phyloP scores from a whole-genome alignment of 2,888 invertebrate genomes.

The Tetheella fluctuosa region DNA sequence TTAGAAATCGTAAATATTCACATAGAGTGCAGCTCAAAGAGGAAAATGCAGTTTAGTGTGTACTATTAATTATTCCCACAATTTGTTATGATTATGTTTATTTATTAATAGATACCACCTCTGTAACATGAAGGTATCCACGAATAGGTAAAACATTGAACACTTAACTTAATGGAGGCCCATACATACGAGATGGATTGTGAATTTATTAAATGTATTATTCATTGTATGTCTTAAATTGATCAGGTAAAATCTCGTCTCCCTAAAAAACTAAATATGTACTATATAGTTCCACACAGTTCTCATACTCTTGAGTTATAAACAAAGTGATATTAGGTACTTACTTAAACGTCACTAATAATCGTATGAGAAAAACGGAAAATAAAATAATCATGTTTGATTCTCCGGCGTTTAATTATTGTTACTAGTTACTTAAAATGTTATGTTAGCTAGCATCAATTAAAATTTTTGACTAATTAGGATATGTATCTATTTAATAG shows the following conservation, averaged over 20 bases:
- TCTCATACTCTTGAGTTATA: background rate
- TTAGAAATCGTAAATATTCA: too few relatives aligned
- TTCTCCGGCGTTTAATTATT: too few relatives aligned
- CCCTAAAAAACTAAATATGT: background rate
- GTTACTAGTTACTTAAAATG: too few relatives aligned
- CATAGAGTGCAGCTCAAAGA: too few relatives aligned
- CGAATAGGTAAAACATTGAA: slow-evolving; percentile 29
- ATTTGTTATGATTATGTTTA: background rate
- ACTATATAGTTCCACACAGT: background rate
- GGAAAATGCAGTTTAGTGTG: too few relatives aligned
- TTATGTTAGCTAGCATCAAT: too few relatives aligned
- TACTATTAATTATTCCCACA: background rate
- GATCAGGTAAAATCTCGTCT: slow-evolving; percentile 19
- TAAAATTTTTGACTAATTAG: too few relatives aligned
- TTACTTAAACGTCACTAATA: too few relatives aligned
- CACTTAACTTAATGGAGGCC: slow-evolving; percentile 43
- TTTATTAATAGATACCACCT: background rate
- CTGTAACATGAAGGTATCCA: background rate
- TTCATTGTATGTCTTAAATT: slow-evolving; percentile 45
- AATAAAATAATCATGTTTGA: too few relatives aligned
- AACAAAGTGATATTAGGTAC: background rate
- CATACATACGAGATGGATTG: slow-evolving; percentile 49
- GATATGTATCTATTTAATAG: too few relatives aligned
- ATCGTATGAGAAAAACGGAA: too few relatives aligned
- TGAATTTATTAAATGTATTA: slow-evolving; percentile 55